These are phyloP conservation scores for Alectura lathami DNA, from an alignment of 2,113 vertebrate species.

Conservation along the genomic window DNA sequence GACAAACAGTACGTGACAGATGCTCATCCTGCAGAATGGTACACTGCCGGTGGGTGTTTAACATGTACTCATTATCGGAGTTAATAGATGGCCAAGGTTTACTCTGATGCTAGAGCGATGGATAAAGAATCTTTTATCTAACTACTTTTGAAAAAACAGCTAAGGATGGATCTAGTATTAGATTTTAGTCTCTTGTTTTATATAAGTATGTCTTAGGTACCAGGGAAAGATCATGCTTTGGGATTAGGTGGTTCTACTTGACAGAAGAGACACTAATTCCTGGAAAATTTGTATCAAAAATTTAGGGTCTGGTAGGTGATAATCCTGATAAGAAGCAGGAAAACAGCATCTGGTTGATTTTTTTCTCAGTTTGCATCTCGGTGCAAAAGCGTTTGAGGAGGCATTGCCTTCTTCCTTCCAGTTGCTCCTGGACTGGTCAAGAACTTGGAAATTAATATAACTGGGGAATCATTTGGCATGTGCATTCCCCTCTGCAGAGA, in stretches of 20 bases:
- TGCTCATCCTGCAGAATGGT: neutral
- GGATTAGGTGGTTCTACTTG: neutral
- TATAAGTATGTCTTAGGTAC: too few relatives aligned
- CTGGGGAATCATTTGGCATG: neutral
- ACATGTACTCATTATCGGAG: accelerated
- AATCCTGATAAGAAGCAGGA: neutral
- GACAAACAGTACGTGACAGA: neutral
- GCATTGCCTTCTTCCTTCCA: neutral
- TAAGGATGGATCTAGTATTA: neutral
- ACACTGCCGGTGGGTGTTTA: neutral
- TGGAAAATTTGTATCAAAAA: neutral
- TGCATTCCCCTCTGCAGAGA: neutral
- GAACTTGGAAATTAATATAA: neutral
- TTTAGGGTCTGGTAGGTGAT: neutral
- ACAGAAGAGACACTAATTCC: neutral
- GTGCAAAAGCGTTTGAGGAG: neutral
- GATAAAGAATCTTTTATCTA: neutral
- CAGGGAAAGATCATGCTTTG: neutral
- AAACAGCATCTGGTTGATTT: neutral
- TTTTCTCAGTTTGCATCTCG: neutral
- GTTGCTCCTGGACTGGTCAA: neutral
- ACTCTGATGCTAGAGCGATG: neutral
- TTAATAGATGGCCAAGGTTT: neutral
- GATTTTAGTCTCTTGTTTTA: neutral
- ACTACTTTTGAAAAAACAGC: neutral